Evolutionary conservation across 2,113 vertebrate genomes (phyloP), one percentile per base, ranked within the genome.

Genomic region (Hemiprocne comata): DNA sequence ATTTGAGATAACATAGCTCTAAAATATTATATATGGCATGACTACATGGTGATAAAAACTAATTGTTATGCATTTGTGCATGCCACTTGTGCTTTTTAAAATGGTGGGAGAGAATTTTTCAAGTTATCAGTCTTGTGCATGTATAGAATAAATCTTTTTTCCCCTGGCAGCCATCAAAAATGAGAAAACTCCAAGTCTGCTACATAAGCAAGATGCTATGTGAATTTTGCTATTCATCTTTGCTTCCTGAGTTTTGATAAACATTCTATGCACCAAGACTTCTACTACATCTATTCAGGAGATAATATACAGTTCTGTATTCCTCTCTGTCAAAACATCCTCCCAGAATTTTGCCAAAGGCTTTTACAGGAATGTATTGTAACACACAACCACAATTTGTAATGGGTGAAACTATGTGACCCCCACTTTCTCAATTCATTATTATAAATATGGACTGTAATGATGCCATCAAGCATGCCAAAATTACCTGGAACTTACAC

Each of bases 401-500:
- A 60, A 4, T 18, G 13, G 36, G 3, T 48, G 31, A 83, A 85
- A 73, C 33, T n/a, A 4, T 67, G 44, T 61, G 65, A 57, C 2
- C 6, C 21, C 28, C 34, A 29, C 17, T 91, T 92, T 81, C 48
- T 54, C 24, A 29, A 34, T 44, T 75, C 42, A 6, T 69, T 71
- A 42, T 94, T 73, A 67, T 53, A 90, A 55, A 61, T 58, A 54
- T 44, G 57, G 57, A 79, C 87, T 89, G 83, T 77, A 93, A 85
- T 14, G 4, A 72, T 82, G 17, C 16, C 66, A 61, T 70, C 62
- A 67, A 82, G 70, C 25, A 66, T 69, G 70, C 9, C 34, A 29
- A 53, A 92, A 93, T 82, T 89, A 84, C 72, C 58, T 90, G 40
- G 53, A 78, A 94, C 89, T 91, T 10, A 57, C 96, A 93, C 84